Base-by-base conservation (phyloP, 2,888 invertebrate genomes). In the Dasypogon diadema region DNA sequence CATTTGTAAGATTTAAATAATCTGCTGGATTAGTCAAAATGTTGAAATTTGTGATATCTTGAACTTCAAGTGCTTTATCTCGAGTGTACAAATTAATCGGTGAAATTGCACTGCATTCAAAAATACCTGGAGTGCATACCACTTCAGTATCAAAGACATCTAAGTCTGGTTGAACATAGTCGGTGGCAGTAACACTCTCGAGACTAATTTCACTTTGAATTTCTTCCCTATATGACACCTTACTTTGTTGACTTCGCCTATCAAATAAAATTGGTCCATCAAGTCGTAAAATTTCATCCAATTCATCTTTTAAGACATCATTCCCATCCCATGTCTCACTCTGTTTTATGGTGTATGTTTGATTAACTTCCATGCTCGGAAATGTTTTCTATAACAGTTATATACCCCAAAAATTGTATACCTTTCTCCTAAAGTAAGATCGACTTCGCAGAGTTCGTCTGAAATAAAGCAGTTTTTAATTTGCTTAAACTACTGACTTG, bases 351-450 rank as follows among this genome's bases (percentile, higher is more conserved):
- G 63, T 78, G 76, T 81, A 12, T 76, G 77, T 75, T 79, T 80
- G 78, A 58, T 81, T 78, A 85, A 80, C 75, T 83, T 82, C 80
- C 85, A 85, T 85, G 84, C 82, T 79, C 83, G 80, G 70, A 84
- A 83, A 24, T 82, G 80, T 65, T 82, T 79, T 1, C 76, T 76
- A 21, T 48, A 76, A 2, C 81, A 81, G 46, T 83, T 80, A 51
- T 81, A 84, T 70, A 83, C 80, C 0, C 85, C 84, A 2, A 81
- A 82, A 6, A 83, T 74, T 2, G 80, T 60, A 72, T 85, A 86
- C 12, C 80, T 81, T 2, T 79, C 79, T 5, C 86, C 86, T 54
- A 86, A 75, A 26, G 80, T 80, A 2, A 85, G 55, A 2, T 83
- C 79, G 42, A 82, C 21, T 0, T 78, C 72, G 26, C 72, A 76